Evolutionary conservation across 2,797 vertebrate species (phyloP), one percentile per base, ranked within the genome.

Genomic region (Schizopygopsis pylzovi): DNA sequence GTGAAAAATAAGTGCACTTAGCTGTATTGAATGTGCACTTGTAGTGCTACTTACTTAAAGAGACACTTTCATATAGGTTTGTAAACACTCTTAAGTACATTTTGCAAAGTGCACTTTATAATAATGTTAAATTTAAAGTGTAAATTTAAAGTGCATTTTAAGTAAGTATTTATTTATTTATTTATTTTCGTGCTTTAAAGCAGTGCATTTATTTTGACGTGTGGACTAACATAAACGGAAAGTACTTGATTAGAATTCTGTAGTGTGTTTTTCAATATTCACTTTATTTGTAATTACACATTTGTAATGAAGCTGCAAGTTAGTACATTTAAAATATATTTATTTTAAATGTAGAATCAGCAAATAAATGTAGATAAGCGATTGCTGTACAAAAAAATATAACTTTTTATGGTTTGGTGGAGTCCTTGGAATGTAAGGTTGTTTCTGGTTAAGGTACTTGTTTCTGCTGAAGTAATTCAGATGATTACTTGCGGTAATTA

Each of bases 281-380:
- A 28, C 28, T 28, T 28, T 28, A 28, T 28, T 28, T 28, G 28
- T 28, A 28, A 28, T 28, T 28, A 28, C 28, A 28, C 28, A 28
- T 28, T 28, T 28, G 28, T 28, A 28, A 28, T 28, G 28, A 28
- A 28, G 28, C 28, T 28, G 28, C 28, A 28, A 28, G 28, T 28
- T 28, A 28, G 28, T 28, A 28, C 28, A 28, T 28, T 28, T 28
- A 28, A 28, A 28, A 28, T 28, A 28, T 28, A 28, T 28, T 28
- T 28, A 28, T 28, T 28, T 28, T 28, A 28, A 28, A 28, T 28
- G 28, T 28, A 45, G 33, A 63, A 77, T 86, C 85, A 82, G 56
- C 81, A 75, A 83, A 83, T 33, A 59, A n/a, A 59, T 33, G 43
- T 25, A 82, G 16, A 81, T 47, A 83, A 33, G 37, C 25, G 45